A percentile compares a stretch with the other conserved stretches of the same genome.
Evolutionary conservation across 2,113 vertebrate genomes (phyloP).

Genomic region (Neolamprologus modestus): DNA sequence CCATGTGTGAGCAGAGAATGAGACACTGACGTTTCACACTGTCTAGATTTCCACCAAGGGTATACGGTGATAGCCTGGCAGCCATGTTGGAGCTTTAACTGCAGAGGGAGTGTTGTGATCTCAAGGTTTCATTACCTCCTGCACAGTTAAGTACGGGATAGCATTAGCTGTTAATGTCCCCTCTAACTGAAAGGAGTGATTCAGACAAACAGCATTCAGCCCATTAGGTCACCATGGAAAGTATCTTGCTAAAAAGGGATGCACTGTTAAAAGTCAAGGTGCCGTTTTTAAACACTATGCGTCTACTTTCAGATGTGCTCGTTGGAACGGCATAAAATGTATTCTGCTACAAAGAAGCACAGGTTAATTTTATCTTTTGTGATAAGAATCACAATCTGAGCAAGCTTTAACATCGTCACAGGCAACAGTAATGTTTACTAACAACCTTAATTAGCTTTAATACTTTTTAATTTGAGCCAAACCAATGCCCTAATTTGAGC

Average conservation of each 20-base stretch:
- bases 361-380: background rate
- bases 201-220: conserved; percentile 28
- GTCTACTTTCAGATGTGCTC: background rate
- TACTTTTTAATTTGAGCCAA: background rate
- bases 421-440: background rate
- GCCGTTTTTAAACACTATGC: background rate
- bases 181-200: conserved; percentile 57
- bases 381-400: background rate
- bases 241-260: conserved; percentile 35
- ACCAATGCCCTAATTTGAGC: background rate
- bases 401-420: background rate
- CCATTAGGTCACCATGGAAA: conserved; percentile 11
- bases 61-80: background rate
- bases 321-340: background rate
- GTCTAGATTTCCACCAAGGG: conserved; percentile 32
- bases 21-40: conserved; percentile 49
- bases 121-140: conserved; percentile 48
- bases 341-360: background rate
- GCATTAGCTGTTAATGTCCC: conserved; percentile 61
- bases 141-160: conserved; percentile 50
- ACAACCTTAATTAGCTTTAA: background rate
- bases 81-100: conserved; percentile 36
- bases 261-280: conserved; percentile 20
- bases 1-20: conserved; percentile 6
- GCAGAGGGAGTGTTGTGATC: conserved; percentile 27